Conservation (phyloP, 2,888 invertebrate species). For the Parelbella ahira region DNA sequence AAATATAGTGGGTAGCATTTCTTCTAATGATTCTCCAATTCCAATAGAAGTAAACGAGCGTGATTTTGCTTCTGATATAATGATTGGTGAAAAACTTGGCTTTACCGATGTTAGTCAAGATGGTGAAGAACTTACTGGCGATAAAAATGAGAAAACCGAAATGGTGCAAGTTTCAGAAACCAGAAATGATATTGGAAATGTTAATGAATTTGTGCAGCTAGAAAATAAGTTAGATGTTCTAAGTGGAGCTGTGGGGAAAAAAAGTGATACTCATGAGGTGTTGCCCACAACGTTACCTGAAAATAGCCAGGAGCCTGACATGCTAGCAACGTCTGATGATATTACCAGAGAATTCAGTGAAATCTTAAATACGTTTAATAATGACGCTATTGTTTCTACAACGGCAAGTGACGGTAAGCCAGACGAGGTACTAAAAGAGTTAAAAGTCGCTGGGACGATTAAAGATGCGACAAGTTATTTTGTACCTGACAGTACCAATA, state of each 20-base stretch:
- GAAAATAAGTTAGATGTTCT: too few species aligned
- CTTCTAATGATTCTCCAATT: slow-evolving; percentile 21
- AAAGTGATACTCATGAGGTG: too few species aligned
- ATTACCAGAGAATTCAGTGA: not conserved
- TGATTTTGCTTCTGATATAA: slow-evolving; percentile 10
- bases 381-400: slow-evolving; percentile 52
- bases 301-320: too few species aligned
- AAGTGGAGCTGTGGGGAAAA: too few species aligned
- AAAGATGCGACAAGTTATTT: too few species aligned
- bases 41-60: not conserved
- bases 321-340: slow-evolving; percentile 1
- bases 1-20: slow-evolving; percentile 33
- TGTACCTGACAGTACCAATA: slow-evolving; percentile 62
- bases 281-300: too few species aligned
- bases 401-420: slow-evolving; percentile 35
- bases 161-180: too few species aligned
- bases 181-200: too few species aligned
- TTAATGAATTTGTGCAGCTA: too few species aligned
- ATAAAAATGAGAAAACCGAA: too few species aligned
- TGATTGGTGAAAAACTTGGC: slow-evolving; percentile 3
- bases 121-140: not conserved
- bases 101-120: not conserved
- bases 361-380: slow-evolving; percentile 15
- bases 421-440: slow-evolving; percentile 28
- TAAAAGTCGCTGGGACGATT: slow-evolving; percentile 19